These are phyloP conservation scores for Corvus moneduloides DNA, from an alignment of 2,113 vertebrate genomes.

Conservation along the genomic window DNA sequence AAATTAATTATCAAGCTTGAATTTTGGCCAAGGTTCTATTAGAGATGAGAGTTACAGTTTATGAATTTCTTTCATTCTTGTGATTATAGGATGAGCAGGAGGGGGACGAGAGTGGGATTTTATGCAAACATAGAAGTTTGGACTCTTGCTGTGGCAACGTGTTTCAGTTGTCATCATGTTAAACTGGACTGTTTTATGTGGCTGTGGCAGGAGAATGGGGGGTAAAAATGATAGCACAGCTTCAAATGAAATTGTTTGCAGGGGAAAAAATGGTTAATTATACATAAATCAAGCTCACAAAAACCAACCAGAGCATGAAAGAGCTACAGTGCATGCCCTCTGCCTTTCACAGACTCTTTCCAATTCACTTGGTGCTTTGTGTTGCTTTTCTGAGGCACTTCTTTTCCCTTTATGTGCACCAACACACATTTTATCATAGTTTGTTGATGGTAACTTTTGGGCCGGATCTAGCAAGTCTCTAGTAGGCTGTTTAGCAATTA, in stretches of 20 bases:
- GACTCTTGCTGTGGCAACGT: neutral
- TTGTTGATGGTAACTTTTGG: constrained; percentile 27
- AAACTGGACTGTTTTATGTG: neutral
- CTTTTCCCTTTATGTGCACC: constrained; percentile 13
- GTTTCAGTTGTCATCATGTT: neutral
- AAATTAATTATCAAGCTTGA: constrained; percentile 47
- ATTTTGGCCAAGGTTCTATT: constrained; percentile 14
- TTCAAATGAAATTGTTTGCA: constrained; percentile 18
- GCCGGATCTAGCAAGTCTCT: neutral
- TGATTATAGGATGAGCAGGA: constrained; percentile 8
- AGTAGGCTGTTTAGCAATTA: neutral
- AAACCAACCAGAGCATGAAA: constrained; percentile 64
- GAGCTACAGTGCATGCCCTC: constrained; percentile 47
- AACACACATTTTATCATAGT: constrained; percentile 10
- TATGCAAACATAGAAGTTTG: neutral
- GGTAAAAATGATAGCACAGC: neutral
- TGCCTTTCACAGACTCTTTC: constrained; percentile 51
- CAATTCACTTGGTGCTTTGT: constrained; percentile 62
- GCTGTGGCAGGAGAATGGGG: neutral
- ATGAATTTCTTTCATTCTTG: constrained; percentile 23
- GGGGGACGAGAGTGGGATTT: neutral
- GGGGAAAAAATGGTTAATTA: constrained; percentile 49
- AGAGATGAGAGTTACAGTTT: constrained; percentile 8
- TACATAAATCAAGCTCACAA: constrained; percentile 37
- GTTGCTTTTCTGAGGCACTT: constrained; percentile 37